A percentile compares a stretch with the other conserved stretches of the same genome.
Evolutionary conservation across 2,113 vertebrate genomes (phyloP).

Genomic region (Onychostoma macrolepis): DNA sequence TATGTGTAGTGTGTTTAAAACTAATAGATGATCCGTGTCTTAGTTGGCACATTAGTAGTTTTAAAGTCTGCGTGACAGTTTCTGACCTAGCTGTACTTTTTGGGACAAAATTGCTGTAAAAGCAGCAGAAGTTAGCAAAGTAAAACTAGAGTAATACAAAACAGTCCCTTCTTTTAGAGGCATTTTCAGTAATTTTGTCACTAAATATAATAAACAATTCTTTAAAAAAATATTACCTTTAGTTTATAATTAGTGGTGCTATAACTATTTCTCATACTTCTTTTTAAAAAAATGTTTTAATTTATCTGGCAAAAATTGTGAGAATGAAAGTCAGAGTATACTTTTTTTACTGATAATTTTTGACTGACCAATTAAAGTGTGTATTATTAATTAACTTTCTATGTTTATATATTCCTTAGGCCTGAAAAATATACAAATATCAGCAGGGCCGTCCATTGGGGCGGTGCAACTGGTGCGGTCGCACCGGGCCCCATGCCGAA

Average conservation of each 20-base stretch:
- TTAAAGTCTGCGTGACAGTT: background rate
- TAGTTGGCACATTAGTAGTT: conserved; percentile 22
- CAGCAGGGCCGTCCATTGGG: too few relatives aligned
- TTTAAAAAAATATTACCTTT: too few relatives aligned
- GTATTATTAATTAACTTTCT: too few relatives aligned
- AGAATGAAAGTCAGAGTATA: too few relatives aligned
- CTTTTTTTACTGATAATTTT: too few relatives aligned
- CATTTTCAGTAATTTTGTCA: background rate
- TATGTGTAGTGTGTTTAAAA: conserved; percentile 50
- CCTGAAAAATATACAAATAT: background rate
- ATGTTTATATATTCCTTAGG: too few relatives aligned
- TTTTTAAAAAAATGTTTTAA: too few relatives aligned
- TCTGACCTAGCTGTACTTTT: background rate
- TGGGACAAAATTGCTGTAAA: background rate
- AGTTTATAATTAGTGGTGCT: background rate
- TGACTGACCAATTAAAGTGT: too few relatives aligned
- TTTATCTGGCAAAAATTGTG: too few relatives aligned
- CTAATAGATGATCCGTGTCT: conserved; percentile 7
- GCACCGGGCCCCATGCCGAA: too few relatives aligned
- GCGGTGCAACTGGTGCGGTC: too few relatives aligned
- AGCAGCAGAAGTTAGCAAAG: background rate
- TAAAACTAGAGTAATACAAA: background rate
- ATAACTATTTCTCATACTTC: background rate
- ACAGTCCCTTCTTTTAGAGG: background rate
- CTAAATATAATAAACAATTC: too few relatives aligned